A percentile compares a stretch with the other conserved stretches of the same genome.
phyloP scores from a whole-genome alignment of 2,113 vertebrate genomes.

The Pogonocichla stellata region DNA sequence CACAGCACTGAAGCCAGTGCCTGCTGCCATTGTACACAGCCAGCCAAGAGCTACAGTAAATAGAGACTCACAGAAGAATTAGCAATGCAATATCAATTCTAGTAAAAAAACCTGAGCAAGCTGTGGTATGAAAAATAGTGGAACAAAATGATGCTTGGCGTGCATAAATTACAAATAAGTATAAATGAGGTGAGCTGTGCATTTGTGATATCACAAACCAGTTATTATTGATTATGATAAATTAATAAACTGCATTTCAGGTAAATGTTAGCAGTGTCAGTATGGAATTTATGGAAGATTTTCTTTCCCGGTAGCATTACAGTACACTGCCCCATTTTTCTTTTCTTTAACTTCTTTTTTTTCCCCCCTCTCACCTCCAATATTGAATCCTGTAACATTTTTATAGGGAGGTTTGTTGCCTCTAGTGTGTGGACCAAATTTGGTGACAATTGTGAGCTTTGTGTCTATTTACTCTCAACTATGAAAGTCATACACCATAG shows the following conservation, averaged over 20 bases:
- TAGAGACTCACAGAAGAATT: not conserved
- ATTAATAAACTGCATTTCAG: slow-evolving; percentile 1
- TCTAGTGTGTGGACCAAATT: not conserved
- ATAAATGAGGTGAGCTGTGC: not conserved
- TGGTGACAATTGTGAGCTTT: not conserved
- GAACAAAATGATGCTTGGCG: not conserved
- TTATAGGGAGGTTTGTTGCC: not conserved
- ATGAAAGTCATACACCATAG: fast-evolving
- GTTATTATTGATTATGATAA: not conserved
- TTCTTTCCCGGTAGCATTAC: not conserved
- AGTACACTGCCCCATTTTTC: fast-evolving
- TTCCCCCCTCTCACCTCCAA: fast-evolving
- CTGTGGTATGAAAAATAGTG: not conserved
- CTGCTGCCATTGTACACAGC: slow-evolving; percentile 44
- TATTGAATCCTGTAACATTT: not conserved
- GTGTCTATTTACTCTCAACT: not conserved
- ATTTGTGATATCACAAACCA: not conserved
- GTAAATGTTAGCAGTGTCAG: not conserved
- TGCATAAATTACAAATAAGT: not conserved
- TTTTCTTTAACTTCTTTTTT: not conserved
- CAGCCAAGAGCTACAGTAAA: slow-evolving; percentile 49
- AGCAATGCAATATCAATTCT: not conserved
- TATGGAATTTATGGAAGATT: not conserved
- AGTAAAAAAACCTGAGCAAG: not conserved
- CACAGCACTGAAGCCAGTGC: slow-evolving; percentile 60